A percentile compares a stretch with the other conserved stretches of the same genome.
phyloP scores from a whole-genome alignment of 2,113 vertebrate genomes.

The Mohoua ochrocephala region DNA sequence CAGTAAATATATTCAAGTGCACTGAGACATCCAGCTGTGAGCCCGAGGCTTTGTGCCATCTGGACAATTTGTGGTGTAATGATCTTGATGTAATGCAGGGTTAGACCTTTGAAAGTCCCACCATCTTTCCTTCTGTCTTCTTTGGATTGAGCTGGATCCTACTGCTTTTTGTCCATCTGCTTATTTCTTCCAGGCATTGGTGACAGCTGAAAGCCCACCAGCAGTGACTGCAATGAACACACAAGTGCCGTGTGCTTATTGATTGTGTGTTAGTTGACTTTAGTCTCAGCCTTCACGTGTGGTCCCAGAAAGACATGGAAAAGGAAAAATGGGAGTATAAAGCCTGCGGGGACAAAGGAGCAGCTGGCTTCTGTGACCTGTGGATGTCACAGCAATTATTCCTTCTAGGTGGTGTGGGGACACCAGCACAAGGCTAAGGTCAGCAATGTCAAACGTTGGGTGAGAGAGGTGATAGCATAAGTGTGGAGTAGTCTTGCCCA shows the following conservation, averaged over 20 bases:
- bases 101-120: conserved; percentile 48
- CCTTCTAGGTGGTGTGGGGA: background rate
- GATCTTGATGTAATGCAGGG: conserved; percentile 60
- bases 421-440: background rate
- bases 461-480: background rate
- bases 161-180: conserved; percentile 56
- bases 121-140: conserved; percentile 48
- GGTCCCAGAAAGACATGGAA: background rate
- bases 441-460: background rate
- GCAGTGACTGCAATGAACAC: background rate
- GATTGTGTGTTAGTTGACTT: background rate
- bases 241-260: conserved; percentile 17
- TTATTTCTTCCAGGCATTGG: conserved; percentile 36
- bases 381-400: background rate
- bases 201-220: conserved; percentile 47
- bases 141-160: conserved; percentile 26
- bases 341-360: background rate
- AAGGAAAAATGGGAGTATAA: background rate
- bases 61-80: conserved; percentile 59
- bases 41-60: conserved; percentile 36
- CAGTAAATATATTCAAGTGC: background rate
- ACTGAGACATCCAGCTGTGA: background rate
- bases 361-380: background rate
- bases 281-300: background rate
- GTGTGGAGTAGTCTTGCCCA: background rate